phyloP scores from a whole-genome alignment of 2,797 vertebrate species.

The Pseudochirops cupreus region DNA sequence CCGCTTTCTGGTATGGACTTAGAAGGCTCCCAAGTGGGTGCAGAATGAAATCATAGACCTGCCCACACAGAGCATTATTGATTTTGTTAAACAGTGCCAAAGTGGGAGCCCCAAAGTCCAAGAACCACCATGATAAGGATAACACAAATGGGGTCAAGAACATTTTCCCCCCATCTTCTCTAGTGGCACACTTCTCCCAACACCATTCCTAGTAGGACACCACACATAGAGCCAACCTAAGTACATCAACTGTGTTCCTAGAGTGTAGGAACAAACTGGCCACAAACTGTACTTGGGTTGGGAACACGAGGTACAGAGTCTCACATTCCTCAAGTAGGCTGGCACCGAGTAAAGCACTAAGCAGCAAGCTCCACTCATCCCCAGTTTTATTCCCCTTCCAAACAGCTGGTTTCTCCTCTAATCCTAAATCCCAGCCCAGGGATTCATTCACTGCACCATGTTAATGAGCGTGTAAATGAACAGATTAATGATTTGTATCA shows the following conservation, averaged over 20 bases:
- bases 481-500: not conserved
- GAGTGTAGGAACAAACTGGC: not conserved
- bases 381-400: not conserved
- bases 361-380: not conserved
- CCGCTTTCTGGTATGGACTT: conserved; percentile 20
- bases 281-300: not conserved
- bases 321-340: not conserved
- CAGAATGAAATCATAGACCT: not conserved
- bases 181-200: not conserved
- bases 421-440: not conserved
- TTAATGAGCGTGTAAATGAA: not conserved
- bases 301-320: fast-evolving
- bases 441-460: not conserved
- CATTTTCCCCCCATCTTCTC: not conserved
- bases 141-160: not conserved
- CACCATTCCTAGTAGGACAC: not conserved
- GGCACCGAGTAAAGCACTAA: not conserved
- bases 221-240: not conserved
- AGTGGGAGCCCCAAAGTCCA: not conserved
- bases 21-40: not conserved
- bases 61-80: not conserved
- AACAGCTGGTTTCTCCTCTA: not conserved
- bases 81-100: not conserved
- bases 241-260: not conserved
- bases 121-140: not conserved